A percentile compares a stretch with the other conserved stretches of the same genome.
Conservation (phyloP, 2,797 vertebrate species). For the Astyanax mexicanus region DNA sequence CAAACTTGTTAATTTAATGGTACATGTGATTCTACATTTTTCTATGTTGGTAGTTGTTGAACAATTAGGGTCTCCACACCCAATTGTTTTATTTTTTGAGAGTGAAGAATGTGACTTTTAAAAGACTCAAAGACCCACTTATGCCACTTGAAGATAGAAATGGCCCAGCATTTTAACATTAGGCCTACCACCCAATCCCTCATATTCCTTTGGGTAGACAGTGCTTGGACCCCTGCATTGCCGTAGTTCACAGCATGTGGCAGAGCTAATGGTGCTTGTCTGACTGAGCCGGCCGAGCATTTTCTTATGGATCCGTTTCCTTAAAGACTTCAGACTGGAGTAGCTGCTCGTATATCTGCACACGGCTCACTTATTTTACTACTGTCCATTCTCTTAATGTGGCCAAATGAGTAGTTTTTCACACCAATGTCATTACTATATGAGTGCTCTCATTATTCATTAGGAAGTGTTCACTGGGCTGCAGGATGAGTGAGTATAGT, state of each 20-base stretch:
- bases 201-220: background rate
- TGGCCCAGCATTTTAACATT: no score
- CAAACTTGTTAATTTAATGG: no score
- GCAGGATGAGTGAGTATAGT: slow-evolving; percentile 3
- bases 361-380: background rate
- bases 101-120: no score
- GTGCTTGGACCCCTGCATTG: background rate
- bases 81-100: no score
- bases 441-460: slow-evolving; percentile 3
- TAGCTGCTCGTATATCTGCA: background rate
- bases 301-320: background rate
- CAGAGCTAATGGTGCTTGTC: background rate
- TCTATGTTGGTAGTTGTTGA: no score
- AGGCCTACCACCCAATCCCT: no score
- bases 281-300: background rate
- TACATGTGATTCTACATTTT: no score
- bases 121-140: no score
- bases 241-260: background rate
- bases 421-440: no score
- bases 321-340: background rate
- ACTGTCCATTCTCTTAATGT: background rate
- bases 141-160: no score
- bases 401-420: background rate
- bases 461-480: background rate
- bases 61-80: no score